Base-by-base conservation (phyloP, 2,113 vertebrate species). In the Ceyx cyanopectus region DNA sequence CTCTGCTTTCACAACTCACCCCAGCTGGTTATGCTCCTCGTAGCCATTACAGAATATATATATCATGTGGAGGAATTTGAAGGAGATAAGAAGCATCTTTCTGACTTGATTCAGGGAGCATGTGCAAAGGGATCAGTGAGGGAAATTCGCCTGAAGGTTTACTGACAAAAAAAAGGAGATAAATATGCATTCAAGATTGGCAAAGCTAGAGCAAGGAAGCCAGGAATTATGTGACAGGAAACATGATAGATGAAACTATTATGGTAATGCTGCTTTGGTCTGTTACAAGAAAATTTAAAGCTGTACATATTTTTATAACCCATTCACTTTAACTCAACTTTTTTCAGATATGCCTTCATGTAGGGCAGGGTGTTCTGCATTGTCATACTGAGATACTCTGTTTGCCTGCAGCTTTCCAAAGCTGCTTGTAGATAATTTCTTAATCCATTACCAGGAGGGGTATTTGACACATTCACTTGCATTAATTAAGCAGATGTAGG, bases 401-500 rank as follows among this genome's bases (percentile, higher is more conserved):
- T 94, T 96, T 94, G 72, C 93, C 82, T 93, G 90, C 79, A 96
- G 89, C 85, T 95, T 95, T 84, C 46, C n/a, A 75, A 91, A 82
- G 66, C 69, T 86, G 60, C 63, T 74, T 84, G 81, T 50, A 86
- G 84, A 95, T 95, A 95, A 91, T 94, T 95, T 96, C 85, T 81
- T 93, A 94, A 95, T 86, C 85, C 84, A 88, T 93, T 95, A 95
- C 68, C 27, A 66, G 54, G 63, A 92, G 80, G 60, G 70, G 58
- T 85, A 86, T 89, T 84, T 94, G 89, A 95, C 82, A 94, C 22
- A 80, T 93, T 81, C 70, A 30, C 43, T 81, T 95, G 82, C 69
- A 90, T 96, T 94, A 95, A 95, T 96, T 94, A 94, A 94, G 65
- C 81, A 96, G 89, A 92, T 54, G 27, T 78, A 85, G 75, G 77